Conservation (phyloP, 1,140 invertebrate species). For the Brachionus angularis region DNA sequence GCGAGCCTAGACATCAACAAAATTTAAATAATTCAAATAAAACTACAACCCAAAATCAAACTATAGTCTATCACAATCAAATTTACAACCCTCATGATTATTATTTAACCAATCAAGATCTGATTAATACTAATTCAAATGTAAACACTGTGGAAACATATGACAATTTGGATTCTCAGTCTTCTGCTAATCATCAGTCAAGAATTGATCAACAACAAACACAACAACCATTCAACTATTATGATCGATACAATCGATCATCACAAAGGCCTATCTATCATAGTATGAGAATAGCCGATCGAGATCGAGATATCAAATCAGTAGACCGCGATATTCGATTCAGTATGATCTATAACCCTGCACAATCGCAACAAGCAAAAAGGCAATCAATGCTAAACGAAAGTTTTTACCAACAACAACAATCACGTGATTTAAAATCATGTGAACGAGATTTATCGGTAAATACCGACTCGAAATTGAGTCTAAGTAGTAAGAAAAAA, state of each 20-base stretch:
- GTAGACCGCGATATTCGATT: background rate
- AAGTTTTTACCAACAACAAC: no score
- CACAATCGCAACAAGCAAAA: background rate
- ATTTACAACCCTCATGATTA: conserved; percentile 28
- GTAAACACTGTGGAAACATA: conserved; percentile 24
- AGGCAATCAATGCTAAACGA: conserved; percentile 15
- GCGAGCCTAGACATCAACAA: conserved; percentile 9
- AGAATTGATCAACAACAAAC: background rate
- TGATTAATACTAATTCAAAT: background rate
- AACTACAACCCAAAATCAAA: background rate
- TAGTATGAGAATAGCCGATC: conserved; percentile 9
- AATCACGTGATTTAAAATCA: no score
- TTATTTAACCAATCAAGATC: conserved; percentile 14
- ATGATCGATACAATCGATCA: conserved; percentile 31
- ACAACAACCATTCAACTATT: background rate
- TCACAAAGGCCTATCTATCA: conserved; percentile 10
- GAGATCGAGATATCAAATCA: background rate
- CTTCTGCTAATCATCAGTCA: conserved; percentile 3
- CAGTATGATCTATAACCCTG: background rate
- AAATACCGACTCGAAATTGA: no score
- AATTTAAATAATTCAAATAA: conserved; percentile 3
- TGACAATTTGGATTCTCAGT: conserved; percentile 11
- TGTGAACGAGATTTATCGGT: no score
- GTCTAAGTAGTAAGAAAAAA: no score
- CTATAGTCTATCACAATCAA: conserved; percentile 5